These are phyloP conservation scores for Medauroidea extradentata DNA, from an alignment of 1,140 invertebrate species.

Conservation along the genomic window DNA sequence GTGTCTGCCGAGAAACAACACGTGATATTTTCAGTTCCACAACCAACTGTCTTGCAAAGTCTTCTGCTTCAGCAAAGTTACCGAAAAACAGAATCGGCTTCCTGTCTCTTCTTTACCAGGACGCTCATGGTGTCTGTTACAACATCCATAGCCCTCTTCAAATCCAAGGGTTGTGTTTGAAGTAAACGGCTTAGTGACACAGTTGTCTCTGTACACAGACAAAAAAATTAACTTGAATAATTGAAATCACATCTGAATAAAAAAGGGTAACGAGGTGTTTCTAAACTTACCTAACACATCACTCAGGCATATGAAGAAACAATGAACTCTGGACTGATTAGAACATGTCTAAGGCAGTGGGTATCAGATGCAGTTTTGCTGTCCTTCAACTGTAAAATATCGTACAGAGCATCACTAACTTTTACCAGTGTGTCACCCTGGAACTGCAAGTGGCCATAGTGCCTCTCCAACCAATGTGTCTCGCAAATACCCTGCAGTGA, in stretches of 20 bases:
- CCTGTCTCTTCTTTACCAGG: slow-evolving; percentile 14
- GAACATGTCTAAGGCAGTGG: slow-evolving; percentile 13
- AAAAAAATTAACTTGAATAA: not conserved
- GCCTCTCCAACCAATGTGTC: slow-evolving; percentile 22
- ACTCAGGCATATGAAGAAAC: slow-evolving; percentile 17
- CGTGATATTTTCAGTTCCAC: slow-evolving; percentile 19
- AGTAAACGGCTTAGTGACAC: slow-evolving; percentile 20
- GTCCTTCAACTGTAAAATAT: slow-evolving; percentile 11
- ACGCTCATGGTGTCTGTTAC: slow-evolving; percentile 17
- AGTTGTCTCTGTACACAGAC: slow-evolving; percentile 5
- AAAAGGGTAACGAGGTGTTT: not conserved
- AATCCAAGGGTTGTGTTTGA: slow-evolving; percentile 22
- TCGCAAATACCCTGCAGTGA: slow-evolving; percentile 22
- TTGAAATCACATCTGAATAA: not conserved
- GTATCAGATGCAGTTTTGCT: slow-evolving; percentile 13
- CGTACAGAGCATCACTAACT: slow-evolving; percentile 6
- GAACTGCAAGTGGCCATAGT: slow-evolving; percentile 27
- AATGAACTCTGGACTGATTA: slow-evolving; percentile 18
- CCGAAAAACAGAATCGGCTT: slow-evolving; percentile 10
- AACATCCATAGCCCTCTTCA: slow-evolving; percentile 21
- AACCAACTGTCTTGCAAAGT: slow-evolving; percentile 9
- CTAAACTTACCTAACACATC: slow-evolving; percentile 18
- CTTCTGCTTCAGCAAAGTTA: slow-evolving; percentile 12
- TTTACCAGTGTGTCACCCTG: slow-evolving; percentile 17
- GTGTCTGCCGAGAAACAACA: slow-evolving; percentile 9